phyloP scores from a whole-genome alignment of 2,113 vertebrate genomes.

The Pithys albifrons region DNA sequence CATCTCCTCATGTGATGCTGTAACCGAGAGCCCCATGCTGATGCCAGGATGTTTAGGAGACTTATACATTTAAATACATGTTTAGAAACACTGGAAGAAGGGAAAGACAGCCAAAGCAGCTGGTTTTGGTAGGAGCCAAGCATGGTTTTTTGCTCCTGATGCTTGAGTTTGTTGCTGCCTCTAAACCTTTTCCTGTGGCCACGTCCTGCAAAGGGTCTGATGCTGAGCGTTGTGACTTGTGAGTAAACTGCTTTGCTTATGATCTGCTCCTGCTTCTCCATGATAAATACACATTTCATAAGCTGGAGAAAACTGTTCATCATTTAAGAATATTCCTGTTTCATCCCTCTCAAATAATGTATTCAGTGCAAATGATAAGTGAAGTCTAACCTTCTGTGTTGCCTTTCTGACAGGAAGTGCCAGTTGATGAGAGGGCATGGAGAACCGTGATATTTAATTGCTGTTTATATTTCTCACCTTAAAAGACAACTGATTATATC shows the following conservation, averaged over 20 bases:
- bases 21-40: neutral
- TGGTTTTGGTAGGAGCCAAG: neutral
- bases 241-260: neutral
- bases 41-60: neutral
- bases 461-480: conserved; percentile 55
- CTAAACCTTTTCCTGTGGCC: neutral
- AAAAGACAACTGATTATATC: conserved; percentile 39
- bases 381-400: neutral
- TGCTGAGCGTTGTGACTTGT: neutral
- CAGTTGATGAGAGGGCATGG: neutral
- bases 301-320: neutral
- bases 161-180: neutral
- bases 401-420: neutral
- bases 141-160: rapidly evolving
- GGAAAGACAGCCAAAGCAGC: neutral
- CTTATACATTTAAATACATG: rapidly evolving
- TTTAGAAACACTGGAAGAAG: neutral
- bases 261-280: neutral
- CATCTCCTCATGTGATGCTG: neutral
- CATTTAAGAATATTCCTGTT: neutral
- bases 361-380: neutral
- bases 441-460: conserved; percentile 20
- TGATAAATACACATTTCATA: neutral
- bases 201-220: neutral
- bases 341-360: neutral